phyloP scores from a whole-genome alignment of 2,888 invertebrate genomes.

The Drosophila barbarae region DNA sequence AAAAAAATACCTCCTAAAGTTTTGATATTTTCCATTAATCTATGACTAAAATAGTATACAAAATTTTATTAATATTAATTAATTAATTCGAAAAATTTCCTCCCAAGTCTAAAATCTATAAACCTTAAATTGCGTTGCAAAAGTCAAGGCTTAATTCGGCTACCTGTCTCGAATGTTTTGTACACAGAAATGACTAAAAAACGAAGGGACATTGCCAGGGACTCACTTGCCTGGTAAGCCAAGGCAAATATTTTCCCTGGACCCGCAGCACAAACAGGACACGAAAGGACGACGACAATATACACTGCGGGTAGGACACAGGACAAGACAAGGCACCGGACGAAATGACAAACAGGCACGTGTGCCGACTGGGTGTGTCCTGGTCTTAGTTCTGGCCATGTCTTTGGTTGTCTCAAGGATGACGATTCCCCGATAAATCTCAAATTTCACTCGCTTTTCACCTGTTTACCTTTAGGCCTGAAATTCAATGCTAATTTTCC shows the following conservation, averaged over 20 bases:
- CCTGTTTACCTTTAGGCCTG: constrained; percentile 30
- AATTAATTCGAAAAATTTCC: not conserved
- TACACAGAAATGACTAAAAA: constrained; percentile 11
- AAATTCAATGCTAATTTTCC: constrained; percentile 68
- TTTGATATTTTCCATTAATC: too few relatives aligned
- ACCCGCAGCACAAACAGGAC: constrained; percentile 35
- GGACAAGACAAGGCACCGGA: not conserved
- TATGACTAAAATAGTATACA: not conserved
- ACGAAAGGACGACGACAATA: constrained; percentile 3
- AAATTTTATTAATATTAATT: not conserved
- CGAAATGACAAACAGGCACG: constrained; percentile 3
- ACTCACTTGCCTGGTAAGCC: constrained; percentile 9
- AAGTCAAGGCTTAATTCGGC: not conserved
- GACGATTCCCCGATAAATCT: constrained; percentile 60
- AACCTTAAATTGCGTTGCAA: constrained; percentile 4
- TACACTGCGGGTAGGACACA: not conserved
- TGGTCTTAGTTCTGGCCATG: not conserved
- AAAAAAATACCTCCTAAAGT: not conserved
- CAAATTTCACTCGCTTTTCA: constrained; percentile 57
- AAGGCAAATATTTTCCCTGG: constrained; percentile 41
- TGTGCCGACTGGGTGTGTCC: constrained; percentile 49
- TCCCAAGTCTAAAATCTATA: not conserved
- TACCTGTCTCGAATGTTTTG: not conserved
- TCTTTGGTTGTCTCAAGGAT: constrained; percentile 24
- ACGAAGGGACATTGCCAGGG: constrained; percentile 1